These are phyloP conservation scores for Battus philenor DNA, from an alignment of 1,140 invertebrate species.

Conservation along the genomic window DNA sequence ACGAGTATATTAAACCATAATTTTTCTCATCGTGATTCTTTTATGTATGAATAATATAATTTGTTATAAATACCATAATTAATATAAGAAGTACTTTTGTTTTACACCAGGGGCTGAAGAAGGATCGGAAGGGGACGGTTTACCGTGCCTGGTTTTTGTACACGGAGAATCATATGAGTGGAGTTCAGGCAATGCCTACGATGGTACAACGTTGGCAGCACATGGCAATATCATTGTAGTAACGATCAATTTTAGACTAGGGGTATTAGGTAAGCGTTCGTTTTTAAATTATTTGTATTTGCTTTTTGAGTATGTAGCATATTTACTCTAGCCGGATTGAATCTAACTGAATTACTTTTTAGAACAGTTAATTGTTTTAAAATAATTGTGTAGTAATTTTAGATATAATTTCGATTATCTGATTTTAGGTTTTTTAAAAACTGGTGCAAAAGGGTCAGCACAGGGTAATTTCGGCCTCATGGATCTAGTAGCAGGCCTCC, in stretches of 20 bases:
- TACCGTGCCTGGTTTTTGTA: constrained; percentile 87
- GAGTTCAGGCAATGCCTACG: constrained; percentile 95
- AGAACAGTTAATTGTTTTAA: too few species aligned
- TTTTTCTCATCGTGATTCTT: too few species aligned
- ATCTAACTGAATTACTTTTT: too few species aligned
- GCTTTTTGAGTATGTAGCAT: too few species aligned
- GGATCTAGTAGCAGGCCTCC: constrained; percentile 94
- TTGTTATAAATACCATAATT: too few species aligned
- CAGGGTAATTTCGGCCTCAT: constrained; percentile 97
- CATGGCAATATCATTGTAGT: constrained; percentile 95
- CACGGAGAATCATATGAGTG: constrained; percentile 97
- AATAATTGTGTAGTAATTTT: too few species aligned
- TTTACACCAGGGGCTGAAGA: constrained; percentile 33
- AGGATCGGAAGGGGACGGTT: constrained; percentile 37
- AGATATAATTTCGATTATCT: too few species aligned
- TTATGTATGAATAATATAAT: too few species aligned
- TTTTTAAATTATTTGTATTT: constrained; percentile 6
- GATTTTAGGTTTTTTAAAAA: constrained; percentile 92
- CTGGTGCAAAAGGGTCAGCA: constrained; percentile 87
- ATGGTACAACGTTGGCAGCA: constrained; percentile 93
- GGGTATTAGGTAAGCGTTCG: constrained; percentile 89
- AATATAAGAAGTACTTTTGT: too few species aligned
- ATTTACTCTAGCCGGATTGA: too few species aligned
- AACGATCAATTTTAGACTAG: constrained; percentile 97
- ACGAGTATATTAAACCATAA: too few species aligned